Percentiles rank a stretch among this genome's conserved stretches.
Conservation (phyloP, 2,113 vertebrate species). For the Oriolus oriolus region DNA sequence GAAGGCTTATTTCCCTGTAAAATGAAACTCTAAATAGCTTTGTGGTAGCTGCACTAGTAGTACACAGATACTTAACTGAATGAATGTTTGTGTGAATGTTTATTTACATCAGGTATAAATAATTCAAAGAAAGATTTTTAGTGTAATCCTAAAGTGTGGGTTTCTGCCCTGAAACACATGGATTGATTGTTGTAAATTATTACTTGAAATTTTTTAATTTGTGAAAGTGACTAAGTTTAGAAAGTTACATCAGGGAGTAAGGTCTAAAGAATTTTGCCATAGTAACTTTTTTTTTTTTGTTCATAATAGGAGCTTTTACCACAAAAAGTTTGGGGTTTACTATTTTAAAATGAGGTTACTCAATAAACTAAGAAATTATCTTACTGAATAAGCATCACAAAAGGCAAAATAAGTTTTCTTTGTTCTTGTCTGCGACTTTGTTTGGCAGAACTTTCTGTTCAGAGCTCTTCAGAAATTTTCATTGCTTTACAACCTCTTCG, state of each 20-base stretch:
- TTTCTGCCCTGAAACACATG: neutral
- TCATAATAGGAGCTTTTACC: neutral
- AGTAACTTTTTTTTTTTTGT: neutral
- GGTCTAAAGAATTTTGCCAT: neutral
- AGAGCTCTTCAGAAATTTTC: neutral
- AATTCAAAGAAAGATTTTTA: neutral
- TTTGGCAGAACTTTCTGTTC: neutral
- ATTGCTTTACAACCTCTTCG: neutral
- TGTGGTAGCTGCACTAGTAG: neutral
- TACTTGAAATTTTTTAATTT: neutral
- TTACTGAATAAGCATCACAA: neutral
- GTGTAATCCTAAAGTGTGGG: fast-evolving
- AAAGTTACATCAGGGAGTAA: neutral
- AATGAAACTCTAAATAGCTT: neutral
- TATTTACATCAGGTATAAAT: neutral
- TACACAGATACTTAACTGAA: neutral
- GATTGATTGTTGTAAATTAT: neutral
- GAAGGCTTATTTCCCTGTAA: neutral
- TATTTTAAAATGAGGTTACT: neutral
- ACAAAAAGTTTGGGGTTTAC: neutral
- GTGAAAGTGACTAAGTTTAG: neutral
- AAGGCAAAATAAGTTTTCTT: neutral
- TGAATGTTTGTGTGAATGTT: neutral
- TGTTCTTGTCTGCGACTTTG: neutral
- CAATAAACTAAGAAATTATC: neutral